Base-by-base conservation (phyloP, 2,797 vertebrate genomes). In the Ctenopoma multispine region DNA sequence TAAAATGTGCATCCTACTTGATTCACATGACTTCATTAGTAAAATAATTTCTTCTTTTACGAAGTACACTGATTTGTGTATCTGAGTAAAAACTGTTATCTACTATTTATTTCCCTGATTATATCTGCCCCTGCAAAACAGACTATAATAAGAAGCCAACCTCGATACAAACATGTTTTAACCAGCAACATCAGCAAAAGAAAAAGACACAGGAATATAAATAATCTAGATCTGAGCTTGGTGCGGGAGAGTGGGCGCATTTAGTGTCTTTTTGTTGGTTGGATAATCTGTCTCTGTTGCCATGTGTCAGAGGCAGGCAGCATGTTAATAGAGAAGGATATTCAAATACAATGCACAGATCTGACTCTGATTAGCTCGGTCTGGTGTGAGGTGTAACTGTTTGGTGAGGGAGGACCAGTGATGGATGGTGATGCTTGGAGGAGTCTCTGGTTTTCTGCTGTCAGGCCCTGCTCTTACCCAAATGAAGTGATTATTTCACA, bases 261-360 rank as follows among this genome's bases (percentile, higher is more conserved):
- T 50, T 15, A 34, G 18, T 49, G 21, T 62, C 24, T 67, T 53
- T 53, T 7, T 15, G 17, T 11, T 15, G 18, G 23, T 29, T 54
- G 17, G 34, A 23, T 64, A 48, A 60, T 71, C 55, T 69, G 67
- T 72, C 80, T 84, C 56, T 66, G 68, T 72, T 76, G 64, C 69
- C 63, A 67, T 76, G 72, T 79, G 81, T 74, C 80, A 79, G 64
- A 72, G 64, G 40, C 77, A 81, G 6, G 13, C 10, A 41, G 79
- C 81, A 81, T 82, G 62, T 80, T 82, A 82, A 87, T 76, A 79
- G 62, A 75, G 3, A 40, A 65, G 68, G 64, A 69, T n/a, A 53
- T 58, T 49, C 13, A 63, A 18, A 63, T 11, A 17, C n/a, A 34
- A 43, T 4, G 18, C 40, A 38, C 55, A 34, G 41, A 72, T 61